Conservation (phyloP, 2,113 vertebrate genomes). For the Circaetus cinerascens region DNA sequence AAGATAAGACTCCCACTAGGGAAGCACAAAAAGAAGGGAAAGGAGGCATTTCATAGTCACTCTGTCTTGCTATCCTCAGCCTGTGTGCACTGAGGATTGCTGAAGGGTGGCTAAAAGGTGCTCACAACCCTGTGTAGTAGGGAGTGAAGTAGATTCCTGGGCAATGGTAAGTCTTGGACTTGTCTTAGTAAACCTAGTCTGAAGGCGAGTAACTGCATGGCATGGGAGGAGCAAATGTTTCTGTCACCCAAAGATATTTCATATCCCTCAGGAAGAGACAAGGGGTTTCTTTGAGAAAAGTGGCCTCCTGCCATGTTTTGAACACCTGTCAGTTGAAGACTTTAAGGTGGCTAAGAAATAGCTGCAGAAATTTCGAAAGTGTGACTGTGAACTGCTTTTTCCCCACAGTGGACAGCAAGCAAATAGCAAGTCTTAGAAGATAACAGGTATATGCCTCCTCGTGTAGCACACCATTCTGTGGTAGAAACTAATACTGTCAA, state of each 20-base stretch:
- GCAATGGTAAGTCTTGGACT: not conserved
- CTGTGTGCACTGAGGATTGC: not conserved
- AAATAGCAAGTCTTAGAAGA: not conserved
- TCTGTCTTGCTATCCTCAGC: not conserved
- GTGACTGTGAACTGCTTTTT: not conserved
- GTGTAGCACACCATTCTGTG: not conserved
- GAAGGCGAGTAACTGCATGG: not conserved
- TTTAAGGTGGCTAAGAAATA: not conserved
- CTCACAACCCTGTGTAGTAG: not conserved
- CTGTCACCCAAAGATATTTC: not conserved
- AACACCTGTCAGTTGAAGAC: not conserved
- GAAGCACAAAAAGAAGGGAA: not conserved
- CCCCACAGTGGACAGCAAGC: fast-evolving
- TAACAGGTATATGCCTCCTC: not conserved
- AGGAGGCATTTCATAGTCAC: not conserved
- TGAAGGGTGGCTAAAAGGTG: not conserved
- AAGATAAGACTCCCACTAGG: not conserved
- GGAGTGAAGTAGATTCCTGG: not conserved
- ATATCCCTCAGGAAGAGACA: not conserved
- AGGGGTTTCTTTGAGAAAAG: not conserved
- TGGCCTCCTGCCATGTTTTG: not conserved
- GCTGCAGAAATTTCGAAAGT: not conserved
- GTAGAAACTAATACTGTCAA: not conserved
- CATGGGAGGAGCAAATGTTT: not conserved
- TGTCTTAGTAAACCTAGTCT: not conserved